These are phyloP conservation scores for Premnoplex brunnescens DNA, from an alignment of 2,797 vertebrate genomes.

Conservation along the genomic window DNA sequence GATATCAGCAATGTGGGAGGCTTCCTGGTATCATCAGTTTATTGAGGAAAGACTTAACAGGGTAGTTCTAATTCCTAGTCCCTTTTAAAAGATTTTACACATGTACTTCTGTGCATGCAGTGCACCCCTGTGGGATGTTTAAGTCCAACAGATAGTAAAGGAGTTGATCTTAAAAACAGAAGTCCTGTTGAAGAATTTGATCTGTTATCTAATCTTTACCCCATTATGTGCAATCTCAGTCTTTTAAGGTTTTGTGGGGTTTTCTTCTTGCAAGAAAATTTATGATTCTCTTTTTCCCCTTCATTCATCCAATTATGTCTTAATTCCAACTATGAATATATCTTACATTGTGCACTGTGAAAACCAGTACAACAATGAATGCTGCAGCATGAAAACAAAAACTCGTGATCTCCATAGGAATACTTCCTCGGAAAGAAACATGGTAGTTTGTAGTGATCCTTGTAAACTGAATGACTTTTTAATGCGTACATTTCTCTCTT, in stretches of 20 bases:
- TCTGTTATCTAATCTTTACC: neutral
- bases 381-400: neutral
- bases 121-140: neutral
- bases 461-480: neutral
- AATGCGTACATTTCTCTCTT: neutral
- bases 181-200: neutral
- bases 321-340: neutral
- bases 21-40: neutral
- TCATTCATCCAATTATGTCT: neutral
- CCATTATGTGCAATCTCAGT: neutral
- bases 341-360: neutral
- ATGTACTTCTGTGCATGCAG: accelerated
- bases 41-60: neutral
- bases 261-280: neutral
- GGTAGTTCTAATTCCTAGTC: neutral
- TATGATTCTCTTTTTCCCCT: accelerated
- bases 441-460: neutral
- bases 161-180: neutral
- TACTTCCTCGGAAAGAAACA: neutral
- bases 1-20: neutral
- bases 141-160: neutral
- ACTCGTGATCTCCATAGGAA: neutral
- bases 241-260: neutral
- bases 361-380: neutral
- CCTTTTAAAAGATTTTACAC: neutral